phyloP scores from a whole-genome alignment of 2,797 vertebrate genomes.

The Kryptopterus vitreolus region DNA sequence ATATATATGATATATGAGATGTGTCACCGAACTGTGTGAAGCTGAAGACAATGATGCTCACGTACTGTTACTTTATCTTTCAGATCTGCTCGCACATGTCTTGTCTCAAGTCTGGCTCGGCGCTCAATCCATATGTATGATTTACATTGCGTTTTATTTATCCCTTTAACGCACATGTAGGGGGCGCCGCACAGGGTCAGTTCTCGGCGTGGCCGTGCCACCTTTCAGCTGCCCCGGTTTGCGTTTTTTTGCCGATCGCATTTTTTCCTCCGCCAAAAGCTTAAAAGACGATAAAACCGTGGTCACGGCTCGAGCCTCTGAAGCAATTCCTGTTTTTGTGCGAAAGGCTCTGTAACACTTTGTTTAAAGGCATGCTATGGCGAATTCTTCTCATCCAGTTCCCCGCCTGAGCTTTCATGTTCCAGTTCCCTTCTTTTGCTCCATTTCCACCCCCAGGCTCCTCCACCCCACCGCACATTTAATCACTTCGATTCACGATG shows the following conservation, averaged over 20 bases:
- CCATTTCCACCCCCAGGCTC: too few relatives aligned
- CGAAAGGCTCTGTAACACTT: not conserved
- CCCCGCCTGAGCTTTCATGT: slow-evolving; percentile 4
- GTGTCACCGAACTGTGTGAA: slow-evolving; percentile 15
- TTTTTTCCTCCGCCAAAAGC: not conserved
- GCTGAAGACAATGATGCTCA: slow-evolving; percentile 26
- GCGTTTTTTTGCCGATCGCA: not conserved
- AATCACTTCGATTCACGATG: not conserved
- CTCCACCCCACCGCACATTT: too few relatives aligned
- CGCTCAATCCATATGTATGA: slow-evolving; percentile 46
- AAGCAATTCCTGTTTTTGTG: not conserved
- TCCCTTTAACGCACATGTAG: slow-evolving; percentile 5
- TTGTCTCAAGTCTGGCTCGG: slow-evolving; percentile 3
- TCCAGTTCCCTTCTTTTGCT: not conserved
- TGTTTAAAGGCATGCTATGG: not conserved
- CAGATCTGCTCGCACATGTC: not conserved
- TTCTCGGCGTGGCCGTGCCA: not conserved
- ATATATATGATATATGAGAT: not conserved
- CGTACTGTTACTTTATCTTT: slow-evolving; percentile 25
- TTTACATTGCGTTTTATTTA: slow-evolving; percentile 41
- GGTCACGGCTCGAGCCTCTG: not conserved
- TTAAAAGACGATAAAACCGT: not conserved
- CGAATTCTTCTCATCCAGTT: too few relatives aligned
- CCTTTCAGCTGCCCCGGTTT: not conserved
- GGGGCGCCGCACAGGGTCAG: not conserved